phyloP scores from a whole-genome alignment of 2,888 invertebrate genomes.

The Agriotes lineatus region DNA sequence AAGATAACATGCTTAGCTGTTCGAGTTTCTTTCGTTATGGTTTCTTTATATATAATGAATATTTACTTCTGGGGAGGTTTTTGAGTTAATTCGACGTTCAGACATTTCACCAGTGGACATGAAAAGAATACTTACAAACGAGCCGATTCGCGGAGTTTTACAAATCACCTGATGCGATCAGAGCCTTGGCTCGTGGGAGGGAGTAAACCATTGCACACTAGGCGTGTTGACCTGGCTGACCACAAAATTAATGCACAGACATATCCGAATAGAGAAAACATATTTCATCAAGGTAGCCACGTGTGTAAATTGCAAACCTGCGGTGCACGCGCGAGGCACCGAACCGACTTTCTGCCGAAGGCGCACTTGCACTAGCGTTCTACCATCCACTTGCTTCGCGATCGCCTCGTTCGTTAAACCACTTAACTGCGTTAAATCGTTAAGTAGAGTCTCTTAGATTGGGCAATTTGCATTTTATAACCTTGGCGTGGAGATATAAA shows the following conservation, averaged over 20 bases:
- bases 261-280: not conserved
- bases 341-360: not conserved
- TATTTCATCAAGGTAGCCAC: constrained; percentile 9
- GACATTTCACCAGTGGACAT: no score
- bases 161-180: no score
- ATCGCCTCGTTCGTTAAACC: constrained; percentile 35
- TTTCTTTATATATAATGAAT: no score
- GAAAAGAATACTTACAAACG: no score
- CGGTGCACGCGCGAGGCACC: constrained; percentile 6
- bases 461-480: constrained; percentile 41
- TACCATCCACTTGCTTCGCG: constrained; percentile 22
- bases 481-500: constrained; percentile 25
- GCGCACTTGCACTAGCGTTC: constrained; percentile 12
- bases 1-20: no score
- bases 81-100: no score
- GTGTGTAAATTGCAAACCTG: constrained; percentile 15
- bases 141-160: no score
- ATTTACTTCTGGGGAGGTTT: no score
- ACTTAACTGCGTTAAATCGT: constrained; percentile 38
- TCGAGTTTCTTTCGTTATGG: no score
- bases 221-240: not conserved
- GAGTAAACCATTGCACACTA: not conserved
- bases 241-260: constrained; percentile 3
- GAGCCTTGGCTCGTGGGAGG: no score
- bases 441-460: constrained; percentile 34